phyloP scores from a whole-genome alignment of 2,797 vertebrate species.

The Tangara arthus region DNA sequence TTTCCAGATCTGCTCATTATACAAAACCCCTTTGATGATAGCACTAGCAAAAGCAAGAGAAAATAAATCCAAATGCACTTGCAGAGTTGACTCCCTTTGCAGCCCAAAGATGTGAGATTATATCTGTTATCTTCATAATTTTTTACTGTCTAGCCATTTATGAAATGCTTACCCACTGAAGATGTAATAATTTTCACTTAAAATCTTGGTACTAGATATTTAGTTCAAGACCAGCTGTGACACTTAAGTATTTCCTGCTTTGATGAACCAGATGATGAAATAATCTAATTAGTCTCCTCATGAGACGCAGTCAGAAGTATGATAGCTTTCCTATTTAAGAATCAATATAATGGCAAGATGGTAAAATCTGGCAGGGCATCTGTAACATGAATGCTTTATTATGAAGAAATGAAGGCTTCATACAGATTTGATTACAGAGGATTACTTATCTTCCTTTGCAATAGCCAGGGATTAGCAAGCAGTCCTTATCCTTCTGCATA shows the following conservation, averaged over 20 bases:
- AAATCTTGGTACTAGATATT: constrained; percentile 60
- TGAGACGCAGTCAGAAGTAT: constrained; percentile 68
- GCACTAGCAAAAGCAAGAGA: neutral
- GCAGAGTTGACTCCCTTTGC: constrained; percentile 30
- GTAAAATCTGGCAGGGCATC: constrained; percentile 52
- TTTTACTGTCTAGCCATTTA: constrained; percentile 59
- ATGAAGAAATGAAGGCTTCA: neutral
- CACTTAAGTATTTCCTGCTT: constrained; percentile 72
- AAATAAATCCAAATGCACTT: constrained; percentile 34
- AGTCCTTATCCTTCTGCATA: neutral
- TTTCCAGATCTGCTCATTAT: constrained; percentile 34
- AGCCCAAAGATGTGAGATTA: constrained; percentile 5
- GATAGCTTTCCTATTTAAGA: constrained; percentile 62
- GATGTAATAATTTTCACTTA: constrained; percentile 69
- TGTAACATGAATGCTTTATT: constrained; percentile 35
- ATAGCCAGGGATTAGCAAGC: constrained; percentile 21
- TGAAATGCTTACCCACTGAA: constrained; percentile 62
- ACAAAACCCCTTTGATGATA: neutral
- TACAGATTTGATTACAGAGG: constrained; percentile 34
- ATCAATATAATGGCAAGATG: constrained; percentile 64
- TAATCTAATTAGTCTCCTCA: constrained; percentile 72
- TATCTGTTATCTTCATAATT: constrained; percentile 40
- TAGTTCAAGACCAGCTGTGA: constrained; percentile 70
- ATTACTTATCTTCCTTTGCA: constrained; percentile 39
- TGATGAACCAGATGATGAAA: constrained; percentile 72